phyloP scores from a whole-genome alignment of 1,140 invertebrate species.

The Hydropsyche tenuis region DNA sequence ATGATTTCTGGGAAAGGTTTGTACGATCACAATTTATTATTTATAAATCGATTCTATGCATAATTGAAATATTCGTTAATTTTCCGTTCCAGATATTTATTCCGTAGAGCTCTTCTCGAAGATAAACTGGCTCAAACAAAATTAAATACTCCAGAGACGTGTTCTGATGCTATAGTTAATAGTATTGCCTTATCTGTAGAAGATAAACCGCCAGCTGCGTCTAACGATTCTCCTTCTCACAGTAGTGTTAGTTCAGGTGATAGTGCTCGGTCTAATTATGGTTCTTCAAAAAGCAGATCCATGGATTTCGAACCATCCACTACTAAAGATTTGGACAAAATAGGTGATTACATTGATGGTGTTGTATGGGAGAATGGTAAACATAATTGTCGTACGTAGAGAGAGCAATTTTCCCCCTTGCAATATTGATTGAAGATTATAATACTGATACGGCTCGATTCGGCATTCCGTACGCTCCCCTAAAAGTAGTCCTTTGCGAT shows the following conservation, averaged over 20 bases:
- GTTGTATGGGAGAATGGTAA: slow-evolving; percentile 48
- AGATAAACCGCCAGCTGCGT: slow-evolving; percentile 48
- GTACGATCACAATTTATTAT: too few relatives aligned
- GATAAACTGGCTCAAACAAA: slow-evolving; percentile 63
- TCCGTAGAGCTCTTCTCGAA: slow-evolving; percentile 66
- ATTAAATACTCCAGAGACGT: slow-evolving; percentile 50
- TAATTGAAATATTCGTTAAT: background rate
- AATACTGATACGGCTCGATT: too few relatives aligned
- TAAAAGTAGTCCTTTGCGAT: too few relatives aligned
- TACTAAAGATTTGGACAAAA: slow-evolving; percentile 33
- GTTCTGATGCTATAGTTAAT: slow-evolving; percentile 51
- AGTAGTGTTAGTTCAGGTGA: slow-evolving; percentile 38
- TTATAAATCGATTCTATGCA: too few relatives aligned
- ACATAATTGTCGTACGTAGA: slow-evolving; percentile 39
- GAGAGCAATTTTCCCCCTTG: slow-evolving; percentile 20
- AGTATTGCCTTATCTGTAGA: slow-evolving; percentile 43
- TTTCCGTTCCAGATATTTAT: slow-evolving; percentile 61
- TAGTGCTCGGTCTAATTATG: slow-evolving; percentile 45
- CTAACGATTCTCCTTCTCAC: slow-evolving; percentile 51
- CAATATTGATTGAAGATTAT: too few relatives aligned
- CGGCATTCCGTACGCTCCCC: too few relatives aligned
- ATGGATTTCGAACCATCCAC: slow-evolving; percentile 33
- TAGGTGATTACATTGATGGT: slow-evolving; percentile 39
- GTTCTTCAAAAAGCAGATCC: slow-evolving; percentile 40
- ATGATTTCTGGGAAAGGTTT: slow-evolving; percentile 67